Evolutionary conservation across 2,888 invertebrate genomes (phyloP), one percentile per base, ranked within the genome.

Genomic region (Amphipoea lucens): DNA sequence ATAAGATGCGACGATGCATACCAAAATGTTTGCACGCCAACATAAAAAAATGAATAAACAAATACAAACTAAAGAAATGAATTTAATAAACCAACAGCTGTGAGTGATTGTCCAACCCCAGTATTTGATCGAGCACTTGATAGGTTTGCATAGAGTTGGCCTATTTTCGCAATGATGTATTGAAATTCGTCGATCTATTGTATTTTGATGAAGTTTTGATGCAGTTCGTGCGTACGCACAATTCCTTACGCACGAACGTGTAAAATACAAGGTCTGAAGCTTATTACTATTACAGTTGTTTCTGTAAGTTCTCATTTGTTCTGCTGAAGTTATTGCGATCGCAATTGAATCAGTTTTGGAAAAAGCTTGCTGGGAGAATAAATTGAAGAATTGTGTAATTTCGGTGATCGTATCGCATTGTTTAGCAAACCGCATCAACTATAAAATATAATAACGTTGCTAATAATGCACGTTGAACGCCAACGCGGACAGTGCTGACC

Each of bases 141-240:
- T 82, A 74, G 72, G 72, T 79, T 87, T 85, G 85, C 68, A 60
- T 75, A 66, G 78, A 78, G 72, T 74, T 81, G 88, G 71, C 88
- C 88, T 69, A 89, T 72, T 89, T 89, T 84, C 82, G 81, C 81
- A 89, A 89, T 75, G 29, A 76, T 67, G 76, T 80, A 87, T 87
- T 83, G 80, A 81, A 83, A 80, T 70, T 76, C 36, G 76, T 76
- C n/a, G 77, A 84, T 88, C 83, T 63, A 87, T 86, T 84, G 86
- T 86, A 71, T 78, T 87, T 80, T 36, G 82, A 80, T 82, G 86
- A 80, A 79, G 76, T 73, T 83, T 69, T 66, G 84, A 75, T 84
- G 83, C 69, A 68, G 76, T 72, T 81, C 82, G 79, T 82, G 87
- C 81, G 79, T 80, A 70, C 54, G 45, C 66, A 66, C 80, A 36